Conservation (phyloP, 2,888 invertebrate species). For the Tuta absoluta region DNA sequence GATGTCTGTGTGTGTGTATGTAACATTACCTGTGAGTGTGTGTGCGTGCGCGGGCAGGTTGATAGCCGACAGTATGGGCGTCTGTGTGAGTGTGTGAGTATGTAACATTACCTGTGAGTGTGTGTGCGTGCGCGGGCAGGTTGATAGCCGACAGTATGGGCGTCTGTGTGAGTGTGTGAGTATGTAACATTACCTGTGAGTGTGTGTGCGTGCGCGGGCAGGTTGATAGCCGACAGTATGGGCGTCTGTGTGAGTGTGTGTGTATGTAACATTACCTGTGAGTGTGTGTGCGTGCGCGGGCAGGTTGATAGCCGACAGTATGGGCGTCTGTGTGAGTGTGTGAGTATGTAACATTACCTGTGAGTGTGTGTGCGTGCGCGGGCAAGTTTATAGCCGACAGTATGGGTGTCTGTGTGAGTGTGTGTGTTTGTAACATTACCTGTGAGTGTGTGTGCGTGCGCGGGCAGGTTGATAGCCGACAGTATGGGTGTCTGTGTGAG, state of each 20-base stretch:
- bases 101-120: no score
- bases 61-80: background rate
- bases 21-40: background rate
- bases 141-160: no score
- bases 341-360: background rate
- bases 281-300: no score
- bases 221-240: background rate
- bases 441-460: no score
- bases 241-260: background rate
- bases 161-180: no score
- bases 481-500: no score
- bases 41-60: background rate
- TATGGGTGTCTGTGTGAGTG: conserved; percentile 72
- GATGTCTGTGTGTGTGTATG: conserved; percentile 74
- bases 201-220: background rate
- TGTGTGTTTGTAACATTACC: no score
- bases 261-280: no score
- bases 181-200: background rate
- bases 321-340: background rate
- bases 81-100: background rate
- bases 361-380: conserved; percentile 29
- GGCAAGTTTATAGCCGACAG: conserved; percentile 56
- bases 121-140: no score
- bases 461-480: no score
- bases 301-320: no score